Base-by-base conservation (phyloP, 2,888 invertebrate species). In the Pachymerium ferrugineum region DNA sequence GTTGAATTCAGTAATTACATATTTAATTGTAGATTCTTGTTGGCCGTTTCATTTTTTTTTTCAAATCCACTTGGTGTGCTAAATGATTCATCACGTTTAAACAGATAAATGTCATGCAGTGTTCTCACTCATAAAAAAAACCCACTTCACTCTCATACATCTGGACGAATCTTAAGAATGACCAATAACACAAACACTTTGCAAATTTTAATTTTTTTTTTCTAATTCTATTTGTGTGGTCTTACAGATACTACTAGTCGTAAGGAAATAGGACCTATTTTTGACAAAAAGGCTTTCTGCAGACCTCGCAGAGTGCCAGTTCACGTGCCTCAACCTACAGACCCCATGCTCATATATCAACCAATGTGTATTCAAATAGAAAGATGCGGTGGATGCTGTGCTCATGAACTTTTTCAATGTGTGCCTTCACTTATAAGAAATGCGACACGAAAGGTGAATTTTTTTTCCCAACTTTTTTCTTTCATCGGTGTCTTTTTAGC, bases 351-450 rank as follows among this genome's bases (percentile, higher is more conserved):
- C 70, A 72, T 75, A 29, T 75, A 78, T 75, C 81, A 78, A 78
- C 82, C 82, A 0, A 77, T 78, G 29, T 82, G 82, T 75, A 80
- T 81, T 42, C 77, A 78, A 72, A 77, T 80, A 6, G 74, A 76
- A 68, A 76, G 80, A 29, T 82, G 82, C 76, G 81, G 81, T 0
- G 82, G 82, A 0, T 82, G 82, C 74, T 80, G 80, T 31, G 78
- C 79, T 5, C 77, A 79, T 42, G 79, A 79, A 10, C 77, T 80
- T 42, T 79, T 81, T 47, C 76, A 79, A 8, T 76, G 76, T 31
- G 76, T 76, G 14, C 74, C 76, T 10, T 75, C 72, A 0, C 42
- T 74, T 30, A 72, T 35, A 54, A 47, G 73, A 42, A 76, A 76
- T 38, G 75, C 75, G 35, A 74, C 76, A 10, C 33, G 76, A 70